Evolutionary conservation across 1,140 invertebrate species (phyloP), one percentile per base, ranked within the genome.

Genomic region (Drosophila paulistorum): DNA sequence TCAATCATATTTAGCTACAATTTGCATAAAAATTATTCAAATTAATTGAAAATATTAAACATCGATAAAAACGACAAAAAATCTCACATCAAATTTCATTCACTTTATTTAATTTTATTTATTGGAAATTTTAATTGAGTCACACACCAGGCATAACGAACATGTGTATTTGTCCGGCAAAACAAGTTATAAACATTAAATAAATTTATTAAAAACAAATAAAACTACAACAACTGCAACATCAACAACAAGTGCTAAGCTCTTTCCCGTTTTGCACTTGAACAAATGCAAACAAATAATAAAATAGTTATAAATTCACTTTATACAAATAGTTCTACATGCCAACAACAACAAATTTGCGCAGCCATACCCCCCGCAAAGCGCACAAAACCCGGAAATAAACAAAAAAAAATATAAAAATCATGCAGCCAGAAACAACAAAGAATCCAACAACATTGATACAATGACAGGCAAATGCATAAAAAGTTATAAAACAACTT

Each of bases 241-340:
- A 59, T 20, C 65, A 65, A 62, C 76, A 59, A 26, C 65, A 65
- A 62, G 74, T 61, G 68, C 63, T 77, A 77, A 77, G 74, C 68
- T 57, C 45, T 51, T 51, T 51, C 58, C 51, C 59, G 60, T 65
- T 70, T 59, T 60, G 45, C 72, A 63, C 74, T 70, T 68, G 41
- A 82, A 78, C 75, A 75, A 78, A 78, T 54, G 65, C 75, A 63
- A 82, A 74, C 72, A 77, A 84, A 79, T 80, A 84, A 76, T 77
- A 73, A 80, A 80, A 84, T 77, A 30, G 77, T 68, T 68, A 71
- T 80, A 84, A 80, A 73, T 77, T 73, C 69, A 80, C 81, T 84
- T 82, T 82, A 62, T 66, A 68, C 75, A 82, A 82, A 82, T 82
- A 82, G 17, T 75, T 79, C 75, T 68, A 73, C 71, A 82, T 82